Base-by-base conservation (phyloP, 1,140 invertebrate genomes). In the Musca vetustissima region DNA sequence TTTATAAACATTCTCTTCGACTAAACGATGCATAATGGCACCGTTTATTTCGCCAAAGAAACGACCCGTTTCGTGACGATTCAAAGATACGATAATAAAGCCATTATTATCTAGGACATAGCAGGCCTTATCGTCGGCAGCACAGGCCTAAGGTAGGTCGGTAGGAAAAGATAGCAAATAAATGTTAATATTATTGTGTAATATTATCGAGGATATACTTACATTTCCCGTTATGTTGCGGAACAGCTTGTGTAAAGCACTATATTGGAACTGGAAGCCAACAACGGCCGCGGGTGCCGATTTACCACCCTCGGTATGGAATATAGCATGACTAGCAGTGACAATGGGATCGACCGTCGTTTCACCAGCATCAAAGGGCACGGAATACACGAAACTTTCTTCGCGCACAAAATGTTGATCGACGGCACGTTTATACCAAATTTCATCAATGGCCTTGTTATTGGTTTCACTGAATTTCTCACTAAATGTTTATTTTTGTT, bases 401-500 rank as follows among this genome's bases (percentile, higher is more conserved):
- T 89, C 87, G 64, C 93, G 88, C 25, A 92, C 83, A 75, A 90
- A 91, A 83, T 95, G 89, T 71, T 95, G 93, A 73, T 97, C 95
- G 0, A 98, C 94, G 1, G 96, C 95, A 57, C 95, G 86, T 72
- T 91, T 90, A 80, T 98, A 98, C 93, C 95, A 98, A 8, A 94
- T 87, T 81, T 97, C 95, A 78, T 98, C 94, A 50, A 94, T 95
- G 1, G 95, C 91, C 64, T 88, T 85, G 7, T 89, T 91, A 81
- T 93, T 89, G 52, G 87, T 83, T 69, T 86, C 84, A 36, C 86
- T 86, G 68, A 87, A 88, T 70, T 83, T 83, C 17, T 83, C 79
- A 53, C 86, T 87, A 68, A 14, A 68, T n/a, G 22, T 57, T n/a
- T n/a, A n/a, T n/a, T n/a, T n/a, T n/a, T n/a, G n/a, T n/a, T n/a